Percentiles rank a stretch among this genome's conserved stretches.
Conservation (phyloP, 2,888 invertebrate genomes). For the Philereme vetulata region DNA sequence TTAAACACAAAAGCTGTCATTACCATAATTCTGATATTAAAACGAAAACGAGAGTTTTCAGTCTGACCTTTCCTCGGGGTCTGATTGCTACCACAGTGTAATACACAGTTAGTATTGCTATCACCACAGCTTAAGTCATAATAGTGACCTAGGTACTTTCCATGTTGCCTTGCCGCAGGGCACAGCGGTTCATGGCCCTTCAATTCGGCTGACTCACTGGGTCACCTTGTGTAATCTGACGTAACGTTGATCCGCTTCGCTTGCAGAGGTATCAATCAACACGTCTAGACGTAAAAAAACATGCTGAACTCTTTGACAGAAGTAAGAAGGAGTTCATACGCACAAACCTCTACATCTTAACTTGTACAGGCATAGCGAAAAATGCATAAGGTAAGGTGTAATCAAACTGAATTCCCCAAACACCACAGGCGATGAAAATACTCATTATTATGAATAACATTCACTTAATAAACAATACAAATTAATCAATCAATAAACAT, state of each 20-base stretch:
- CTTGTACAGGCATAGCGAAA: too few species aligned
- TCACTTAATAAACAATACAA: too few species aligned
- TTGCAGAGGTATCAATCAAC: constrained; percentile 11
- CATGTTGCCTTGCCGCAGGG: constrained; percentile 51
- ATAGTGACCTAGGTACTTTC: constrained; percentile 44
- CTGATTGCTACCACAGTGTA: constrained; percentile 18
- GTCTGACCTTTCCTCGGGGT: constrained; percentile 42
- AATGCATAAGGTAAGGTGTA: too few species aligned
- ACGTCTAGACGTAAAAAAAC: neutral
- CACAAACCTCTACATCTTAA: too few species aligned
- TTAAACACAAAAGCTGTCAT: constrained; percentile 26
- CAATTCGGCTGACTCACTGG: constrained; percentile 42
- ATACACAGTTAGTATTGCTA: constrained; percentile 17
- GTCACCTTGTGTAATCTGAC: constrained; percentile 47
- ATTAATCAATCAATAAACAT: too few species aligned
- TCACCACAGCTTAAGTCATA: constrained; percentile 12
- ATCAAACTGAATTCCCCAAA: too few species aligned
- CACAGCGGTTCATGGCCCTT: constrained; percentile 41
- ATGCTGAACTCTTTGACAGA: too few species aligned
- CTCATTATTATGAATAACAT: too few species aligned
- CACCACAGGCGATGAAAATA: too few species aligned
- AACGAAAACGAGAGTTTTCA: constrained; percentile 52
- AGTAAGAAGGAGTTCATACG: too few species aligned
- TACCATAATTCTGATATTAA: constrained; percentile 30
- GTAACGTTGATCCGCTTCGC: constrained; percentile 42